Conservation (phyloP, 2,113 vertebrate species). For the Pterocles gutturalis region DNA sequence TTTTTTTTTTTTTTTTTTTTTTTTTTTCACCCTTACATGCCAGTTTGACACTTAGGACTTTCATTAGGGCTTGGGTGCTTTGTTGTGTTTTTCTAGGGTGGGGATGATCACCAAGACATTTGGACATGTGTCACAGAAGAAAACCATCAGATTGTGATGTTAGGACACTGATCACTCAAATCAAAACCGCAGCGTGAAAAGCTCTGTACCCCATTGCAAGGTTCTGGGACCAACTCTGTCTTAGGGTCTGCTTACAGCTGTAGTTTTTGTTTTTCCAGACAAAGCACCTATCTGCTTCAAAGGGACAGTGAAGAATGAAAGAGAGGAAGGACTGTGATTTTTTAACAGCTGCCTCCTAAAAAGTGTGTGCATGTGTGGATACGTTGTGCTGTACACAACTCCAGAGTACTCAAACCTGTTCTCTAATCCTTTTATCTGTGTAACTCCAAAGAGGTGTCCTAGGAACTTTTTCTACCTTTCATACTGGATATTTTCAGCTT, state of each 20-base stretch:
- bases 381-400: rapidly evolving
- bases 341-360: background rate
- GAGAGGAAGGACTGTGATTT: background rate
- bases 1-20: no score
- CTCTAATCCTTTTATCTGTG: background rate
- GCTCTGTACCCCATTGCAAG: constrained; percentile 6
- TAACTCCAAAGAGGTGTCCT: background rate
- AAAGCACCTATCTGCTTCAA: background rate
- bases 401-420: background rate
- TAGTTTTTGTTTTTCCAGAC: background rate
- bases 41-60: background rate
- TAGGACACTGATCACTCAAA: background rate
- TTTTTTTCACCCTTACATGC: rapidly evolving
- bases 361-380: background rate
- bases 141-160: background rate
- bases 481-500: background rate
- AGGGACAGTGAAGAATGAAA: background rate
- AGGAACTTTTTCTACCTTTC: background rate
- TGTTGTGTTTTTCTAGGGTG: background rate
- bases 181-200: background rate
- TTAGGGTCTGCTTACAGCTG: background rate
- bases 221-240: background rate
- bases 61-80: background rate
- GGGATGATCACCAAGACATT: background rate
- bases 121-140: background rate